phyloP scores from a whole-genome alignment of 2,888 invertebrate genomes.

The Carabus problematicus region DNA sequence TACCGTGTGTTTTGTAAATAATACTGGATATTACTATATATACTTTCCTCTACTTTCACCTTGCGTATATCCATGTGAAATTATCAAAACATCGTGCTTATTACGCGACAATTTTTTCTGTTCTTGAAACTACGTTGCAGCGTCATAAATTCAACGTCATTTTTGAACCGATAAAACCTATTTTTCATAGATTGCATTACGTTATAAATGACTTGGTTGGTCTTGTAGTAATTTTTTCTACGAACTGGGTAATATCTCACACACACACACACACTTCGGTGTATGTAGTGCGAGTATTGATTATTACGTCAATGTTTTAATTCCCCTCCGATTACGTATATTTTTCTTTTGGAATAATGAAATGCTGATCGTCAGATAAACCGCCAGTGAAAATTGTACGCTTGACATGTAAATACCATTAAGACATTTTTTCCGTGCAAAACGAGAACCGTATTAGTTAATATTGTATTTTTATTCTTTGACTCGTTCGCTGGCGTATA shows the following conservation, averaged over 20 bases:
- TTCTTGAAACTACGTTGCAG: constrained; percentile 4
- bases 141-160: constrained; percentile 22
- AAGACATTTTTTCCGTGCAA: constrained; percentile 20
- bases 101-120: constrained; percentile 17
- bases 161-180: constrained; percentile 20
- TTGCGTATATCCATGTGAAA: background rate
- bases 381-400: background rate
- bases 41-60: too few species aligned
- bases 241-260: too few species aligned
- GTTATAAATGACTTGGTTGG: constrained; percentile 14
- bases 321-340: background rate
- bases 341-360: background rate
- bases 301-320: background rate
- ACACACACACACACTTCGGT: too few species aligned
- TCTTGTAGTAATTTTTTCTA: too few species aligned
- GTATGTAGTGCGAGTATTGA: too few species aligned
- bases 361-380: constrained; percentile 21
- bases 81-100: constrained; percentile 13
- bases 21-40: too few species aligned
- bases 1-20: too few species aligned
- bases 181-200: constrained; percentile 31
- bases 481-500: background rate
- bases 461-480: constrained; percentile 2
- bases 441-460: too few species aligned
- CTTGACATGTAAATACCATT: constrained; percentile 32